phyloP scores from a whole-genome alignment of 2,888 invertebrate species.

The Melinaea marsaeus region DNA sequence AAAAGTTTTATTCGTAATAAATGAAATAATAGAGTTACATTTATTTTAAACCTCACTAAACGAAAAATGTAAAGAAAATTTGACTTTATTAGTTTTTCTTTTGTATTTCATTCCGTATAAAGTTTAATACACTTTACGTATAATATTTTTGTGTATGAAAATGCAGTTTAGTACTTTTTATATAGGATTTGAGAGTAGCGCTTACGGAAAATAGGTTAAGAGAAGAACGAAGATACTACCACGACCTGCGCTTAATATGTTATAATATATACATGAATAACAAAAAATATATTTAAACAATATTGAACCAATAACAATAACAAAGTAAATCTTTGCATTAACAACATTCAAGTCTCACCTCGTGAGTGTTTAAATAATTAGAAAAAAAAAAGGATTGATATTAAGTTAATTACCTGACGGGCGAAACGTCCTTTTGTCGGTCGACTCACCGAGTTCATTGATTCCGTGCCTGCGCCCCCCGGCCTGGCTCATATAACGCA shows the following conservation, averaged over 20 bases:
- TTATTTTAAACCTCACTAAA: no score
- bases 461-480: slow-evolving; percentile 70
- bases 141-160: neutral
- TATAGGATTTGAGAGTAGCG: slow-evolving; percentile 5
- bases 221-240: slow-evolving; percentile 1
- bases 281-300: no score
- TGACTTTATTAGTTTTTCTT: no score
- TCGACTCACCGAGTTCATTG: slow-evolving; percentile 72
- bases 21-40: no score
- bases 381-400: slow-evolving; percentile 57
- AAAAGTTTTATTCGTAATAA: no score
- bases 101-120: no score
- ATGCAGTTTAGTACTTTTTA: neutral
- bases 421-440: slow-evolving; percentile 74
- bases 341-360: slow-evolving; percentile 13
- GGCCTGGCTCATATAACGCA: slow-evolving; percentile 50
- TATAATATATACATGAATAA: neutral
- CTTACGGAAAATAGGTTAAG: slow-evolving; percentile 2
- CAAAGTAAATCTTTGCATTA: slow-evolving; percentile 9
- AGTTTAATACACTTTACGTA: neutral
- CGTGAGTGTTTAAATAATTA: slow-evolving; percentile 26
- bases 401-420: slow-evolving; percentile 74
- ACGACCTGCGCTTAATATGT: neutral
- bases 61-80: no score
- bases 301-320: no score